A percentile compares a stretch with the other conserved stretches of the same genome.
Evolutionary conservation across 2,113 vertebrate genomes (phyloP).

Genomic region (Pogonocichla stellata): DNA sequence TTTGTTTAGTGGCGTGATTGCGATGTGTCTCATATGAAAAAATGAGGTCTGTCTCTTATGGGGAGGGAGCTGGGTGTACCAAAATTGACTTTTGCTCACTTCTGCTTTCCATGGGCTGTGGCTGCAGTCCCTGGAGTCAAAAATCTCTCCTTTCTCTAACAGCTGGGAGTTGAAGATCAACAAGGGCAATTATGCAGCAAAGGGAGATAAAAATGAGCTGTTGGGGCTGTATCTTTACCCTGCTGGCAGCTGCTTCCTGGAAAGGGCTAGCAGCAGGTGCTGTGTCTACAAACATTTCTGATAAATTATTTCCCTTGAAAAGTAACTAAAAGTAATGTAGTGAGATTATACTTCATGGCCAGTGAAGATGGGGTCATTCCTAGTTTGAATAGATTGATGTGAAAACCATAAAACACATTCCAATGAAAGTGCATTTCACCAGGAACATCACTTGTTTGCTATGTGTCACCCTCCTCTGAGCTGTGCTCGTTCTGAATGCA

Average conservation of each 20-base stretch:
- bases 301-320: neutral
- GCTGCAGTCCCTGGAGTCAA: neutral
- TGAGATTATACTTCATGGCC: neutral
- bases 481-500: neutral
- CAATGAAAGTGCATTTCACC: neutral
- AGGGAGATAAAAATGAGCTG: neutral
- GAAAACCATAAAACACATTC: neutral
- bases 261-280: neutral
- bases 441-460: neutral
- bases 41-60: neutral
- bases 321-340: neutral
- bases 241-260: neutral
- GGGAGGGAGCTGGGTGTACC: neutral
- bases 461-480: neutral
- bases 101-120: constrained; percentile 3
- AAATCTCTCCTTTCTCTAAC: neutral
- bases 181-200: neutral
- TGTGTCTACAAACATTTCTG: neutral
- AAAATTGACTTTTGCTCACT: neutral
- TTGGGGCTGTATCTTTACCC: neutral
- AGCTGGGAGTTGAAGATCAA: neutral
- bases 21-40: constrained; percentile 3
- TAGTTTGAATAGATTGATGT: neutral
- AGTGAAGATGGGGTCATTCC: neutral
- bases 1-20: neutral